Evolutionary conservation across 2,888 invertebrate species (phyloP), one percentile per base, ranked within the genome.

Genomic region (Nematopogon swammerdamellus): DNA sequence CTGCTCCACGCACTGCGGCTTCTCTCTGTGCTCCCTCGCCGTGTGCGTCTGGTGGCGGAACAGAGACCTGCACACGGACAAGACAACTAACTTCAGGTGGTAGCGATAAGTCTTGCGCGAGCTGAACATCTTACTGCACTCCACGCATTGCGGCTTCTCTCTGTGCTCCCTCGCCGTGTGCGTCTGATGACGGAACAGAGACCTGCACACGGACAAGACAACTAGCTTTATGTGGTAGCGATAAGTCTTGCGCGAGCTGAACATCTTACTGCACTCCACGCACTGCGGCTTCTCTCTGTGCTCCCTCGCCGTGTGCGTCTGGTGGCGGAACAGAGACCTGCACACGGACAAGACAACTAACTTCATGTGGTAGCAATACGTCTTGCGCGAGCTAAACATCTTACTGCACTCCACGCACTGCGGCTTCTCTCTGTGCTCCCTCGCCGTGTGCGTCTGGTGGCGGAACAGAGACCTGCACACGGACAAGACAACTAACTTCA

Each of bases 71-170:
- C 44, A n/a, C 17, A n/a, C 5, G 42, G 29, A 19, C 16, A 17
- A 16, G n/a, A 25, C 45, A 16, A 60, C 73, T 70, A 44, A 76
- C 77, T 75, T 74, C 11, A 71, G 51, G 49, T 77, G 77, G 25
- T 76, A 77, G 19, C 72, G 55, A 47, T 73, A 75, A 0, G 77
- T 77, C 55, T 77, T 77, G 53, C 63, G 59, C 0, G 75, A 74
- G 57, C 79, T 77, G 53, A 77, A 77, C 17, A 65, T 58, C 55
- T 77, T 77, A 1, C 75, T 75, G 51, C 77, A 77, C 52, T 76
- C 75, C 0, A 54, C 63, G 36, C 77, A 77, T 49, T 65, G 64
- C 0, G 76, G 75, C 18, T 61, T 59, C 16, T 68, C 69, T 0
- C 64, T 60, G 3, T 61, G 44, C 1, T 52, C 51, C 14, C 6